Conservation (phyloP, 1,140 invertebrate species). For the Himalopsyche phryganea region DNA sequence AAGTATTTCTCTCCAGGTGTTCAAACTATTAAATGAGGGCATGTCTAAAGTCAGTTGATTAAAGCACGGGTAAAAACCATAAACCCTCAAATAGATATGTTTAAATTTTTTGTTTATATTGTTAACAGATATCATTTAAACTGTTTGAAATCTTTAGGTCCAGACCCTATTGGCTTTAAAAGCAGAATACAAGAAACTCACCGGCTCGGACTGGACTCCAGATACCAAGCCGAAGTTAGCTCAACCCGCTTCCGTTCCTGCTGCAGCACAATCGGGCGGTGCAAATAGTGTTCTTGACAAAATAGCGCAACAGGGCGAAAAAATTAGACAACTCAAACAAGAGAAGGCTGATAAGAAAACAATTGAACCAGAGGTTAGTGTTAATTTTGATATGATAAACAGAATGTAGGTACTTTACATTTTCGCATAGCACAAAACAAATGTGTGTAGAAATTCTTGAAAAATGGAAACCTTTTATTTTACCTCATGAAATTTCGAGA, state of each 20-base stretch:
- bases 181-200: conserved; percentile 62
- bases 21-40: no score
- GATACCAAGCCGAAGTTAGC: conserved; percentile 36
- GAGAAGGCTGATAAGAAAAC: conserved; percentile 56
- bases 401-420: neutral
- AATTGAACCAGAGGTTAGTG: conserved; percentile 49
- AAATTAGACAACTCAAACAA: conserved; percentile 66
- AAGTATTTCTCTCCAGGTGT: no score
- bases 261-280: conserved; percentile 21
- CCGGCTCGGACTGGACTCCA: conserved; percentile 66
- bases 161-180: conserved; percentile 69
- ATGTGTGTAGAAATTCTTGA: no score
- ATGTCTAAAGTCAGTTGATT: no score
- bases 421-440: neutral
- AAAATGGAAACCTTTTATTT: no score
- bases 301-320: conserved; percentile 63
- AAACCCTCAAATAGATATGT: no score
- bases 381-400: neutral
- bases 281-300: conserved; percentile 36
- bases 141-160: no score
- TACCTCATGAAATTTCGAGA: no score
- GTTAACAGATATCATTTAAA: no score
- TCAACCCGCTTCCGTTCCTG: conserved; percentile 17
- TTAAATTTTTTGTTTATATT: no score
- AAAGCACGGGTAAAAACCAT: no score